Percentiles rank a stretch among this genome's conserved stretches.
Evolutionary conservation across 2,888 invertebrate genomes (phyloP).

Genomic region (Zootermopsis nevadensis): DNA sequence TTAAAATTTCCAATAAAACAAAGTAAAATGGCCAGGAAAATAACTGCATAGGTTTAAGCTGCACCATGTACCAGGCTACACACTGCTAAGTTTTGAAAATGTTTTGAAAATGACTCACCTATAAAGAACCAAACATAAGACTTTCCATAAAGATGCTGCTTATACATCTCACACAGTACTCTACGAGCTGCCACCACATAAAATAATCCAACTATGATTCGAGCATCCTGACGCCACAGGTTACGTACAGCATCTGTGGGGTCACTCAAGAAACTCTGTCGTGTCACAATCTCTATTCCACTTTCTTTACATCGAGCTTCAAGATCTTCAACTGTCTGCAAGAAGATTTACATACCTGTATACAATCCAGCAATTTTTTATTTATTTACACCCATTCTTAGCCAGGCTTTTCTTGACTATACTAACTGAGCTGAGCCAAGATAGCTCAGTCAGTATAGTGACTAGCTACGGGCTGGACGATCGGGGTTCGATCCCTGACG

Average conservation of each 20-base stretch:
- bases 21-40: no score
- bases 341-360: slow-evolving; percentile 55
- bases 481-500: no score
- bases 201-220: slow-evolving; percentile 98
- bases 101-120: slow-evolving; percentile 73
- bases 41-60: no score
- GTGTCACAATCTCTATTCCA: slow-evolving; percentile 94
- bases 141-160: slow-evolving; percentile 92
- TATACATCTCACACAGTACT: slow-evolving; percentile 97
- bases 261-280: slow-evolving; percentile 97
- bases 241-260: slow-evolving; percentile 97
- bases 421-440: no score
- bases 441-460: no score
- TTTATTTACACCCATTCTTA: no score
- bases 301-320: slow-evolving; percentile 93
- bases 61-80: no score
- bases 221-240: slow-evolving; percentile 93
- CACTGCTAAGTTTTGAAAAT: no score
- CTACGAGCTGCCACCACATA: slow-evolving; percentile 97
- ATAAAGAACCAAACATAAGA: slow-evolving; percentile 99
- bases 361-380: no score
- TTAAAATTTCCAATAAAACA: no score
- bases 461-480: no score
- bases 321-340: slow-evolving; percentile 95
- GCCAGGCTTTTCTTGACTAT: no score